phyloP scores from a whole-genome alignment of 1,140 invertebrate genomes.

The Trachymyrmex septentrionalis region DNA sequence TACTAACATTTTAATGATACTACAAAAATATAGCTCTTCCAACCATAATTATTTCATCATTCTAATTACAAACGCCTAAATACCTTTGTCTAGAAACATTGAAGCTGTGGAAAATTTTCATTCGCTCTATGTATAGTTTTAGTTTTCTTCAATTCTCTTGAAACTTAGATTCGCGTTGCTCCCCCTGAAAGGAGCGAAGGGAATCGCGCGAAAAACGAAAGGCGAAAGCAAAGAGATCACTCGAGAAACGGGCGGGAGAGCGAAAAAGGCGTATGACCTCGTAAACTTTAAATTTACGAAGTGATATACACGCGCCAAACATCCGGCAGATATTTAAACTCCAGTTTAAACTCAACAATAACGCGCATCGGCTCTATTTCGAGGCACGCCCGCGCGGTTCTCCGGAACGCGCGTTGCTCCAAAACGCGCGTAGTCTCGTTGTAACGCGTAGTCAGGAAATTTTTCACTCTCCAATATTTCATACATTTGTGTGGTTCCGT shows the following conservation, averaged over 20 bases:
- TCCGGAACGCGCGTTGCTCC: not conserved
- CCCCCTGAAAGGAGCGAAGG: not conserved
- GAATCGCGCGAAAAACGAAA: not conserved
- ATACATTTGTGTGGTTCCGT: not conserved
- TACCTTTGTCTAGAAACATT: not conserved
- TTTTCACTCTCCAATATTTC: constrained; percentile 2
- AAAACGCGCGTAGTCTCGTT: not conserved
- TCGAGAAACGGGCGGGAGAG: not conserved
- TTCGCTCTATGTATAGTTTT: not conserved
- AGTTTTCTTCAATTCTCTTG: constrained; percentile 6
- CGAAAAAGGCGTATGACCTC: constrained; percentile 72
- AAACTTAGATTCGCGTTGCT: not conserved
- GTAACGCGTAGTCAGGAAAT: not conserved
- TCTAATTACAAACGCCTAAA: no score
- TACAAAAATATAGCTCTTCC: no score
- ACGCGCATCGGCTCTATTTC: constrained; percentile 81
- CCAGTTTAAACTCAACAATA: constrained; percentile 82
- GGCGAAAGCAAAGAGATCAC: not conserved
- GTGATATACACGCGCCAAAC: constrained; percentile 85
- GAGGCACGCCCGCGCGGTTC: constrained; percentile 64
- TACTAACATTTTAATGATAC: no score
- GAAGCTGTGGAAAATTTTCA: not conserved
- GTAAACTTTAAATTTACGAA: constrained; percentile 86
- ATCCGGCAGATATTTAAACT: constrained; percentile 86
- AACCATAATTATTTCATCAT: no score